A percentile compares a stretch with the other conserved stretches of the same genome.
Evolutionary conservation across 2,888 invertebrate genomes (phyloP).

Genomic region (Drosophila kambysellisi): DNA sequence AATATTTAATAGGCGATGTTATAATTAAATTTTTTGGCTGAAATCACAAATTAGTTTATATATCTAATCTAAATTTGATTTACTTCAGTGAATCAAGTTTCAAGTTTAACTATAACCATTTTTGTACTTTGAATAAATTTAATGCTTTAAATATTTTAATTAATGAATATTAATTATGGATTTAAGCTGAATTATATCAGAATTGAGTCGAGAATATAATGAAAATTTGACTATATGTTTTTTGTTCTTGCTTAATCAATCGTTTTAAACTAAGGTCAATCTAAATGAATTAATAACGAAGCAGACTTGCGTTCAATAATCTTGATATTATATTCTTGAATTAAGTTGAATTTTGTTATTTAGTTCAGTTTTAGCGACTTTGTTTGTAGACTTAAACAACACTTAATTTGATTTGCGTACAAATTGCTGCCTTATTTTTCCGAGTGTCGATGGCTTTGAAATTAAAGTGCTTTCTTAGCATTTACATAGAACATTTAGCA

Average conservation of each 20-base stretch:
- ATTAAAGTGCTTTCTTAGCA: constrained; percentile 76
- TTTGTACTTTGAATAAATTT: not conserved
- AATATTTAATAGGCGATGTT: not conserved
- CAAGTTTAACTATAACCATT: too few species aligned
- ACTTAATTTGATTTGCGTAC: not conserved
- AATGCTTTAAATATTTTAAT: not conserved
- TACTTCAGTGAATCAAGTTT: too few species aligned
- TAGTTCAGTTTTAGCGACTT: too few species aligned
- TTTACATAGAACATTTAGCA: constrained; percentile 78
- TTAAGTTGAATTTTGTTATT: too few species aligned
- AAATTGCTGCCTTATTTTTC: not conserved
- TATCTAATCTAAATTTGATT: too few species aligned
- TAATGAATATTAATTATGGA: not conserved
- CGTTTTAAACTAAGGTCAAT: too few species aligned
- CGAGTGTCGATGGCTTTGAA: constrained; percentile 33
- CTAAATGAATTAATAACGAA: too few species aligned
- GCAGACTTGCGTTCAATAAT: too few species aligned
- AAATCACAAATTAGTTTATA: not conserved
- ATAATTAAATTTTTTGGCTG: not conserved
- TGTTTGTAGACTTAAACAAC: too few species aligned
- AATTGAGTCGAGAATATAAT: not conserved
- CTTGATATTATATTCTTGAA: too few species aligned
- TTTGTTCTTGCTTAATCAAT: too few species aligned
- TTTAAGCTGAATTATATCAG: not conserved
- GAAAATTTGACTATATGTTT: not conserved